phyloP scores from a whole-genome alignment of 2,797 vertebrate species.

The Rhabdomys pumilio region DNA sequence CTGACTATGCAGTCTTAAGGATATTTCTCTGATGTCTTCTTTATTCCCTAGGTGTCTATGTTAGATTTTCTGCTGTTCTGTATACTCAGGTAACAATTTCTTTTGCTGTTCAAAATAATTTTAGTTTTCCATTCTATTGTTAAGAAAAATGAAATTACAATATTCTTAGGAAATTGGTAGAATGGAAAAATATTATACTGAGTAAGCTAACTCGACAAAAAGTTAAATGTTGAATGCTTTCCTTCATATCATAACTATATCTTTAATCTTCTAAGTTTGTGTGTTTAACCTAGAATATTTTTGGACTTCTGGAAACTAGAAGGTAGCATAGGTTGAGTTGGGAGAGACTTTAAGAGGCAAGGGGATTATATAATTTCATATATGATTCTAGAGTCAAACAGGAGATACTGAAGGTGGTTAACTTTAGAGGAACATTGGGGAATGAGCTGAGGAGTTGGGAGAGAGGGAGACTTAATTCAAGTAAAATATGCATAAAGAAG shows the following conservation, averaged over 20 bases:
- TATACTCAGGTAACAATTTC: not conserved
- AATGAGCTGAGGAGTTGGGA: not conserved
- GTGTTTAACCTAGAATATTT: not conserved
- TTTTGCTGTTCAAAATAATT: not conserved
- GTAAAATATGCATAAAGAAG: not conserved
- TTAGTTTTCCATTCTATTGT: not conserved
- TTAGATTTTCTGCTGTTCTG: not conserved
- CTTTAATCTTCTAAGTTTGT: not conserved
- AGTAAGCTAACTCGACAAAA: not conserved
- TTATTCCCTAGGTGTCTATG: not conserved
- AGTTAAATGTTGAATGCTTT: not conserved
- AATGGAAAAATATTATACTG: not conserved
- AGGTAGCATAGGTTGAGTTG: not conserved
- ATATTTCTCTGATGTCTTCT: not conserved
- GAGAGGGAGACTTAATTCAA: not conserved
- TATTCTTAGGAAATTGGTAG: not conserved
- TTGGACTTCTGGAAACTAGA: not conserved
- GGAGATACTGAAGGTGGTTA: not conserved
- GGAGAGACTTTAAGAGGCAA: not conserved
- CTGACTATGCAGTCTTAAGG: not conserved
- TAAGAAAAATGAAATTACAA: not conserved
- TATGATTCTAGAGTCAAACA: not conserved
- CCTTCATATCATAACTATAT: not conserved
- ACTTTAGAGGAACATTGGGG: not conserved
- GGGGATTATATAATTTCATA: not conserved